Percentiles rank a stretch among this genome's conserved stretches.
Evolutionary conservation across 2,113 vertebrate species (phyloP).

Genomic region (Glaucidium brasilianum): DNA sequence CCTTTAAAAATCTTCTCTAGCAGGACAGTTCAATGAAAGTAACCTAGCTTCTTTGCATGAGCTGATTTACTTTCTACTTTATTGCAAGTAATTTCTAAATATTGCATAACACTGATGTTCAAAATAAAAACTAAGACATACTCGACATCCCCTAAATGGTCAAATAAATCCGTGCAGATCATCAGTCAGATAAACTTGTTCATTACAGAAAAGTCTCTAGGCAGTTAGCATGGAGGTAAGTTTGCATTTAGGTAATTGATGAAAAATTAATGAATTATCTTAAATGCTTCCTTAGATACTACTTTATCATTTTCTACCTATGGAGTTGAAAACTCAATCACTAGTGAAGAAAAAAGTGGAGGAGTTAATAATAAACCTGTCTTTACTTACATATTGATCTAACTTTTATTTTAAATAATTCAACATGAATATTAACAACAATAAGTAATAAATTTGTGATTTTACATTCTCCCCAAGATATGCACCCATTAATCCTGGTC

Average conservation of each 20-base stretch:
- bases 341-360: not conserved
- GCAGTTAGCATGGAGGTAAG: conserved; percentile 23
- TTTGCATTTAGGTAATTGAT: conserved; percentile 33
- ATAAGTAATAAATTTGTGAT: not conserved
- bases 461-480: not conserved
- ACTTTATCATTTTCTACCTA: conserved; percentile 31
- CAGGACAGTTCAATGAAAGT: not conserved
- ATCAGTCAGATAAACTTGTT: conserved; percentile 37
- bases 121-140: conserved; percentile 17
- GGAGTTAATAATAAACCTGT: conserved; percentile 20
- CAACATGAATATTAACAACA: not conserved
- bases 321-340: conserved; percentile 27
- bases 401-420: conserved; percentile 7
- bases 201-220: conserved; percentile 11
- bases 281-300: conserved; percentile 42
- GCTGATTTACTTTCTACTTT: not conserved
- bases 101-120: not conserved
- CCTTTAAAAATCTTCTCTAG: not conserved
- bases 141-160: not conserved
- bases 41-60: not conserved
- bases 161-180: not conserved
- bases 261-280: conserved; percentile 49
- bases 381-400: conserved; percentile 17
- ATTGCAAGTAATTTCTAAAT: not conserved
- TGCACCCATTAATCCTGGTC: not conserved